Conservation (phyloP, 2,797 vertebrate genomes). For the Danio aesculapii region DNA sequence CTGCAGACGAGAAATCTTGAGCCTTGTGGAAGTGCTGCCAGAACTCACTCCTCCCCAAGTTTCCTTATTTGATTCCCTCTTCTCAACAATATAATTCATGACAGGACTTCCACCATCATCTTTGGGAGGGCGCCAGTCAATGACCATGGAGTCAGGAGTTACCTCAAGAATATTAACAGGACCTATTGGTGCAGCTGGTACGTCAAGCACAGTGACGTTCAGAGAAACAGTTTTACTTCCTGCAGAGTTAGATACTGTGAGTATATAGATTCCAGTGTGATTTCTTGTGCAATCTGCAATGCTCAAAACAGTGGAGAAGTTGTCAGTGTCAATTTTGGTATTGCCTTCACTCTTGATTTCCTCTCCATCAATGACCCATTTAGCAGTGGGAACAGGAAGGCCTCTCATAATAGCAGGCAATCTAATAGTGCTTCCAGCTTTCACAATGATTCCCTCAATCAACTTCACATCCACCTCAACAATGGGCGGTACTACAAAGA, state of each 20-base stretch:
- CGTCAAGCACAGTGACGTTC: constrained; percentile 94
- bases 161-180: constrained; percentile 94
- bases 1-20: constrained; percentile 91
- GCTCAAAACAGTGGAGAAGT: constrained; percentile 91
- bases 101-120: constrained; percentile 96
- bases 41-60: constrained; percentile 96
- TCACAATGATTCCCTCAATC: constrained; percentile 95
- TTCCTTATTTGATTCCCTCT: constrained; percentile 94
- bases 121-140: constrained; percentile 98
- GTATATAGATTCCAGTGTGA: constrained; percentile 93
- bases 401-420: constrained; percentile 97
- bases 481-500: constrained; percentile 87
- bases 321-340: constrained; percentile 92
- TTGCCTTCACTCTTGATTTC: constrained; percentile 90
- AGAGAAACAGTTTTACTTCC: constrained; percentile 92
- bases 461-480: constrained; percentile 95
- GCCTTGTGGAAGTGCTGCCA: constrained; percentile 86
- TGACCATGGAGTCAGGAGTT: constrained; percentile 93
- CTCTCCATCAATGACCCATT: constrained; percentile 90
- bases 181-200: constrained; percentile 95
- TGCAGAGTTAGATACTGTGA: constrained; percentile 94
- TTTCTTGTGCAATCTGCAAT: constrained; percentile 92
- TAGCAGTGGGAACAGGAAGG: constrained; percentile 91
- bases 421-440: constrained; percentile 94
- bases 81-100: constrained; percentile 95